Base-by-base conservation (phyloP, 2,888 invertebrate species). In the Platyscelio sp. region DNA sequence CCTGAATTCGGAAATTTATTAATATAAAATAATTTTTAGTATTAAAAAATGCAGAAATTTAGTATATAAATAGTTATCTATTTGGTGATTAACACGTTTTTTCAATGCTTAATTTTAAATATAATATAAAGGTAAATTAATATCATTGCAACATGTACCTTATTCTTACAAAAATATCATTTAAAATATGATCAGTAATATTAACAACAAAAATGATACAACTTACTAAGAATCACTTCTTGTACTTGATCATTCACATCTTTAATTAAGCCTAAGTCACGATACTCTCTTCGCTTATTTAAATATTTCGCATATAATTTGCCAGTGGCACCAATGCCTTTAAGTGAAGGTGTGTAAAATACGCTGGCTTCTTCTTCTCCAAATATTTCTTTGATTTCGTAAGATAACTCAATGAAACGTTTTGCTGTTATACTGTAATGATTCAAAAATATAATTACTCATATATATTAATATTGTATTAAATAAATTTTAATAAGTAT, bases 221-320 rank as follows among this genome's bases (percentile, higher is more conserved):
- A 46, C 46, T 46, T 46, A 46, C 46, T 46, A 46, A 46, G 20
- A 46, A 46, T 46, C 46, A 46, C 46, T 46, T 46, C 46, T 46
- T 46, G 46, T 46, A 46, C 46, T 46, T 46, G 7, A 46, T 46
- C 15, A 46, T 46, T 46, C 15, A 46, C 46, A 46, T 46, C 46
- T 58, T 24, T 43, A 24, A 71, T 43, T 26, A 71, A 58, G 11
- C 58, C 58, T 33, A 72, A 60, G 2, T 72, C 49, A 5, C 72
- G n/a, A 15, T 72, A 74, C 51, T 74, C 72, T 27, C 72, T 27
- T 24, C 72, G 20, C 20, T 9, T 29, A 27, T 74, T 74, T 6
- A 76, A 13, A 22, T 63, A 75, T 54, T 63, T 63, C 1, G 26
- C 54, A 40, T 75, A 75, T 15, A 75, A 54, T 54, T 75, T 75